Conservation (phyloP, 1,140 invertebrate genomes). For the Orius insidiosus region DNA sequence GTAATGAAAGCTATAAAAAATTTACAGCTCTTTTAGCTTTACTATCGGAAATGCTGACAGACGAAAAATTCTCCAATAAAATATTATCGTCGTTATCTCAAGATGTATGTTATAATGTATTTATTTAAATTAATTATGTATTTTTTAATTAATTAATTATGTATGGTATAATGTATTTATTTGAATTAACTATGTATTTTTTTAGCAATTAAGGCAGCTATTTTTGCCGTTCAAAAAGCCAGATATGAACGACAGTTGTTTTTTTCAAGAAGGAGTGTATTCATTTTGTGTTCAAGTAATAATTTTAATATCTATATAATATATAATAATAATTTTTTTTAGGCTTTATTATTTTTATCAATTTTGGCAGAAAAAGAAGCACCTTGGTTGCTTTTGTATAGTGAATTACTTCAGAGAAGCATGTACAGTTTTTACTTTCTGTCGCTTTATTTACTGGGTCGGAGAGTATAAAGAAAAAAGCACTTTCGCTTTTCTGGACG, state of each 20-base stretch:
- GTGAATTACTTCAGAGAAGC: constrained; percentile 29
- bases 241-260: constrained; percentile 3
- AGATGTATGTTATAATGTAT: no score
- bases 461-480: constrained; percentile 28
- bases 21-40: constrained; percentile 9
- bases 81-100: constrained; percentile 3
- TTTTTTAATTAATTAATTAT: no score
- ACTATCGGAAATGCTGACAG: constrained; percentile 5
- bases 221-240: constrained; percentile 10
- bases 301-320: no score
- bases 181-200: no score
- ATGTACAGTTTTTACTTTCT: constrained; percentile 33
- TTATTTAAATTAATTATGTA: no score
- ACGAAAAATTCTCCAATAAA: constrained; percentile 6
- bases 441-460: constrained; percentile 30
- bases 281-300: constrained; percentile 29
- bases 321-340: no score
- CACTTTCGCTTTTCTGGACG: constrained; percentile 29
- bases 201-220: constrained; percentile 11
- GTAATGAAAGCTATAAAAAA: constrained; percentile 6
- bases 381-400: constrained; percentile 29
- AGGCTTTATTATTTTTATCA: constrained; percentile 22
- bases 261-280: constrained; percentile 25
- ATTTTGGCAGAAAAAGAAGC: constrained; percentile 28
- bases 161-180: no score